Evolutionary conservation across 2,888 invertebrate species (phyloP).

Genomic region (Eustalomyia histrio): DNA sequence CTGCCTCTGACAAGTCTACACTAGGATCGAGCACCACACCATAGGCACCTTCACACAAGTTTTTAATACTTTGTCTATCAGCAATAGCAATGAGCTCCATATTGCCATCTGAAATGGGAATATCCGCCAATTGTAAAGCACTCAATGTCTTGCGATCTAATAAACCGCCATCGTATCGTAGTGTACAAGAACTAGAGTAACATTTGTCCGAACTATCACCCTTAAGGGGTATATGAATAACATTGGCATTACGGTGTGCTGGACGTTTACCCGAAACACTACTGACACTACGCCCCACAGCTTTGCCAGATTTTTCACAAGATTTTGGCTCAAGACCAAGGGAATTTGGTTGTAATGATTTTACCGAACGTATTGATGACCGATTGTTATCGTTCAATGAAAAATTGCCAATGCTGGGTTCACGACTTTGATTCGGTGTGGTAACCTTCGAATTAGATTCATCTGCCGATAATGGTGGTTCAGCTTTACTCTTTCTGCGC

Average conservation of each 20-base stretch:
- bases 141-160: slow-evolving; percentile 79
- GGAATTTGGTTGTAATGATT: slow-evolving; percentile 72
- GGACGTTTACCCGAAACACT: slow-evolving; percentile 83
- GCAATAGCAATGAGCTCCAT: slow-evolving; percentile 83
- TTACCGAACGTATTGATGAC: slow-evolving; percentile 74
- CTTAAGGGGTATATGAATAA: slow-evolving; percentile 85
- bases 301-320: slow-evolving; percentile 73
- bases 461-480: slow-evolving; percentile 48
- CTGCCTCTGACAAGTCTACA: slow-evolving; percentile 89
- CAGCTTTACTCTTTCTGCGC: slow-evolving; percentile 77
- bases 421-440: slow-evolving; percentile 74
- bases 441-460: slow-evolving; percentile 67
- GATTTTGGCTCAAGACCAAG: slow-evolving; percentile 77
- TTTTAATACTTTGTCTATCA: slow-evolving; percentile 79
- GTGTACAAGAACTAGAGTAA: slow-evolving; percentile 75
- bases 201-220: slow-evolving; percentile 79
- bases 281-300: slow-evolving; percentile 82
- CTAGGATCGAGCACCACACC: slow-evolving; percentile 80
- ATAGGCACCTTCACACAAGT: slow-evolving; percentile 78
- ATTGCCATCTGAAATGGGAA: slow-evolving; percentile 80
- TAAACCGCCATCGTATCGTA: slow-evolving; percentile 73
- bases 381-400: slow-evolving; percentile 75
- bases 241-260: slow-evolving; percentile 81
- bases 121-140: slow-evolving; percentile 79
- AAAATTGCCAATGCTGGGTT: slow-evolving; percentile 76